Base-by-base conservation (phyloP, 2,113 vertebrate genomes). In the Scopus umbretta region DNA sequence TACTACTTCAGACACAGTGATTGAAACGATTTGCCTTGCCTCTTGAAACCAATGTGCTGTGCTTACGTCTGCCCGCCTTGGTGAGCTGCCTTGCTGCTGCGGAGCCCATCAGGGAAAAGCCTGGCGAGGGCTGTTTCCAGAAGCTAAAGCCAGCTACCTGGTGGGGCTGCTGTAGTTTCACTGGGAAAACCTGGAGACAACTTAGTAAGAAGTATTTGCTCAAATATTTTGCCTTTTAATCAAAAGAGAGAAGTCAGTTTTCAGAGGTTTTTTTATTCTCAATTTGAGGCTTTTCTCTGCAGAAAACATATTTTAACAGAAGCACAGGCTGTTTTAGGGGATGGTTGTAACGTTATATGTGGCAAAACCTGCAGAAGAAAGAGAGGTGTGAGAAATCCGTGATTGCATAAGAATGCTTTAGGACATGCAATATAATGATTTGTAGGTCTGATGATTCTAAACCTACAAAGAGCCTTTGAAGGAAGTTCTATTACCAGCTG, bases 1-100 rank as follows among this genome's bases (percentile, higher is more conserved):
- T 56, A 32, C 25, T 61, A 2, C 25, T 66, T n/a, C 16, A 23
- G 27, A 70, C 16, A 40, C 4, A 20, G 32, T 9, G 42, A 59
- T 9, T 55, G 76, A 58, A 74, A 38, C 0, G 1, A 52, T 92
- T 86, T 92, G 34, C 65, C 36, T 74, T 58, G 13, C 45, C 36
- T 84, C n/a, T 80, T 55, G 52, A 87, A 92, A 59, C 13, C 36
- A 6, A 0, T 5, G 30, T 67, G 47, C 42, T 38, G 42, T 38
- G 43, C 67, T 47, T 23, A 12, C 4, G 4, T 2, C 43, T 67
- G 42, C 76, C n/a, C 1, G 10, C n/a, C 67, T 38, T 0, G 3
- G 45, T 12, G 34, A 75, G 70, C 52, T 3, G 3, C 72, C 38
- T 47, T 25, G 49, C 40, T 89, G 52, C 53, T 55, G 43, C 0